phyloP scores from a whole-genome alignment of 2,888 invertebrate species.

The Leistus spinibarbis region DNA sequence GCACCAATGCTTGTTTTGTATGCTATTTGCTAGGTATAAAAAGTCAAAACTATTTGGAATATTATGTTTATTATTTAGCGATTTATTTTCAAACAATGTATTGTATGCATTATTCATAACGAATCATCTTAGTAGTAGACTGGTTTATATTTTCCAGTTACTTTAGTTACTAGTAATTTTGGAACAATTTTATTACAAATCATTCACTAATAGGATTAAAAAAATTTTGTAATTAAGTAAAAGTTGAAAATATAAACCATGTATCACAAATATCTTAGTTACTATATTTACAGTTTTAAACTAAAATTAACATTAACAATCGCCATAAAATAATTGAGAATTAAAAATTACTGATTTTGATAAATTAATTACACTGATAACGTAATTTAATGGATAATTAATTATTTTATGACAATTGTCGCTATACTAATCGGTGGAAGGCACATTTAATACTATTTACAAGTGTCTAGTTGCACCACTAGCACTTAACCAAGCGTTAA shows the following conservation, averaged over 20 bases:
- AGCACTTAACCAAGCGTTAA: too few species aligned
- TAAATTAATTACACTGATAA: background rate
- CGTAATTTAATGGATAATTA: background rate
- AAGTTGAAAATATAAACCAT: background rate
- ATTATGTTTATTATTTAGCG: slow-evolving; percentile 7
- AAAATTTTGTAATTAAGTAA: background rate
- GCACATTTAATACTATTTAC: slow-evolving; percentile 12
- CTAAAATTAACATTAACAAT: background rate
- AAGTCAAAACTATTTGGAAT: background rate
- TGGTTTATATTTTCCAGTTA: background rate
- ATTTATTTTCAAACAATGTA: slow-evolving; percentile 11
- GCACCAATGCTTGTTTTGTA: too few species aligned
- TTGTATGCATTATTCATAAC: slow-evolving; percentile 4
- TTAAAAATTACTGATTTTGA: background rate
- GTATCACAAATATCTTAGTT: background rate
- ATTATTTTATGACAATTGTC: background rate
- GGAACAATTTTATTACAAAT: background rate
- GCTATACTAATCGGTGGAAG: slow-evolving; percentile 20
- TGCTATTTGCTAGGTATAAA: too few species aligned
- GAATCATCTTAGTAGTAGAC: background rate
- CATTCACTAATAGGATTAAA: background rate
- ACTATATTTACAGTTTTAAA: background rate
- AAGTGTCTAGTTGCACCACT: background rate
- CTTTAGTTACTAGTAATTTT: background rate
- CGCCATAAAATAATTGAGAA: background rate